These are phyloP conservation scores for Nestor notabilis DNA, from an alignment of 2,113 vertebrate genomes.

Conservation along the genomic window DNA sequence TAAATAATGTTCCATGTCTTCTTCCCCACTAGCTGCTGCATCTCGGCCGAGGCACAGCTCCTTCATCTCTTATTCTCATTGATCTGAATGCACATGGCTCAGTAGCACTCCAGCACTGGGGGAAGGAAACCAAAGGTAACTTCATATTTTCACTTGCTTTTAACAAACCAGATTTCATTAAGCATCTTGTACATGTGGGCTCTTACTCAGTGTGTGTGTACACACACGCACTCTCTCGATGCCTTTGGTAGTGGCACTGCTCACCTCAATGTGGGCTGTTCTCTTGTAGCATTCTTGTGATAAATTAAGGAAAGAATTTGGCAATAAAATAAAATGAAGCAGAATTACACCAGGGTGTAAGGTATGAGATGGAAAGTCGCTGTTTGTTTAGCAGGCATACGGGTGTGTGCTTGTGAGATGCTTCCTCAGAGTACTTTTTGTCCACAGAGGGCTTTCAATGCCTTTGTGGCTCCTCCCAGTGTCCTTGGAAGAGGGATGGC, in stretches of 20 bases:
- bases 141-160: not conserved
- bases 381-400: not conserved
- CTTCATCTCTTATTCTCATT: constrained; percentile 59
- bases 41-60: not conserved
- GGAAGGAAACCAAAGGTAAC: not conserved
- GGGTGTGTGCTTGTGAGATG: no score
- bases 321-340: fast-evolving
- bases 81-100: not conserved
- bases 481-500: fast-evolving
- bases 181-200: not conserved
- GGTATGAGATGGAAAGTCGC: not conserved
- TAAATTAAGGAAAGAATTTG: no score
- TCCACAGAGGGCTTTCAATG: not conserved
- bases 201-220: not conserved
- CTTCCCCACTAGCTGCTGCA: not conserved
- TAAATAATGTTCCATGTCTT: not conserved
- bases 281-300: fast-evolving
- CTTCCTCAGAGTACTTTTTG: not conserved
- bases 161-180: not conserved
- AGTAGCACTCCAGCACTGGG: not conserved
- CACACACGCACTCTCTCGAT: fast-evolving
- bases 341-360: not conserved
- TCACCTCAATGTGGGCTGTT: not conserved
- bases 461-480: fast-evolving
- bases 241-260: not conserved